Percentiles rank a stretch among this genome's conserved stretches.
Conservation (phyloP, 2,113 vertebrate genomes). For the Empidonax traillii region DNA sequence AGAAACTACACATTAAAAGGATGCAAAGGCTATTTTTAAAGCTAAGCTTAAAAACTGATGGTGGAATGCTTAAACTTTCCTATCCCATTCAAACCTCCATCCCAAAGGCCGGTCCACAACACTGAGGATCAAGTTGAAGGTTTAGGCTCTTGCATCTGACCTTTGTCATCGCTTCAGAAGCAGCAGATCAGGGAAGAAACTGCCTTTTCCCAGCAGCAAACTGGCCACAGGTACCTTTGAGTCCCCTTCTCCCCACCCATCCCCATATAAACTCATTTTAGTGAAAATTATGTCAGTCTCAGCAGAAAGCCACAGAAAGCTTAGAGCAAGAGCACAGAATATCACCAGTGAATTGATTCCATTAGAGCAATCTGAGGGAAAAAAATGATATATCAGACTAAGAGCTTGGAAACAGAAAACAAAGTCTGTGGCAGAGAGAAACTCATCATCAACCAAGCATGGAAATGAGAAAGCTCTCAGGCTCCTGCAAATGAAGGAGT, state of each 20-base stretch:
- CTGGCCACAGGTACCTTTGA: not conserved
- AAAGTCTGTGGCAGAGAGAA: slow-evolving; percentile 11
- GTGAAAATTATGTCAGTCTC: not conserved
- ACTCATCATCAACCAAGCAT: not conserved
- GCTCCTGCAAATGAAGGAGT: not conserved
- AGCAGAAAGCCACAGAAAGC: slow-evolving; percentile 46
- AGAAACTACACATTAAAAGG: not conserved
- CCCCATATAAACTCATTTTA: not conserved
- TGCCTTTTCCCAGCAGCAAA: not conserved
- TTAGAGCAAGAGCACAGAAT: not conserved
- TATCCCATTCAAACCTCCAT: not conserved
- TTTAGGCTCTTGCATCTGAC: not conserved
- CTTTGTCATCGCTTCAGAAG: not conserved
- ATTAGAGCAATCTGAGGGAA: slow-evolving; percentile 34
- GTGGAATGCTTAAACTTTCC: not conserved
- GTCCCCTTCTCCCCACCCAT: not conserved
- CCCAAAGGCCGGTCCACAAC: not conserved
- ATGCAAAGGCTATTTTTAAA: not conserved
- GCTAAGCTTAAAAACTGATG: not conserved
- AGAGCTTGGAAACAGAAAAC: slow-evolving; percentile 16
- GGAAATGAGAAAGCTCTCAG: slow-evolving; percentile 17
- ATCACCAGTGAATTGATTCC: slow-evolving; percentile 35
- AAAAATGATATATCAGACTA: slow-evolving; percentile 40
- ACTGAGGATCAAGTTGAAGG: not conserved
- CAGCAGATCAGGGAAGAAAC: not conserved